phyloP scores from a whole-genome alignment of 2,797 vertebrate genomes.

The Coregonus suidteri region DNA sequence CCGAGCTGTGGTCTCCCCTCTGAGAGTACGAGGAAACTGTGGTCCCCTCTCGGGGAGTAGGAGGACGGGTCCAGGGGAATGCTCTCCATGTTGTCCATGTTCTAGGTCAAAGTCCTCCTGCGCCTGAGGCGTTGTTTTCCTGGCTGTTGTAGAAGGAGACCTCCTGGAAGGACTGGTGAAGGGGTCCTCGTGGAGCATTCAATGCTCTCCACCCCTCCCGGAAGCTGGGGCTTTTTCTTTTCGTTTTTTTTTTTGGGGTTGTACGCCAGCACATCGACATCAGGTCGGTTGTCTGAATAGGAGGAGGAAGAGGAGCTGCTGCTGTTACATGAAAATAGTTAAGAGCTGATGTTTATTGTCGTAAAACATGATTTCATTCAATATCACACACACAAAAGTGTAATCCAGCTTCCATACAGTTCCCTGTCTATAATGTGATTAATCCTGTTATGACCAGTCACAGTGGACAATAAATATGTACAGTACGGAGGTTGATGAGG shows the following conservation, averaged over 20 bases:
- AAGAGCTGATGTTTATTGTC: too few relatives aligned
- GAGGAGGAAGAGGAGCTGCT: too few relatives aligned
- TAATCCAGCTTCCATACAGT: too few relatives aligned
- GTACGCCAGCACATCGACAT: constrained; percentile 98
- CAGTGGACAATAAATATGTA: too few relatives aligned
- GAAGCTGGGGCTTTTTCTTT: too few relatives aligned
- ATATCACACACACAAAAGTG: too few relatives aligned
- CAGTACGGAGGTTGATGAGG: not conserved
- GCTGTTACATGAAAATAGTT: too few relatives aligned
- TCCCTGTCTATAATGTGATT: too few relatives aligned
- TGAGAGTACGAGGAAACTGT: constrained; percentile 85
- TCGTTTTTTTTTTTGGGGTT: too few relatives aligned
- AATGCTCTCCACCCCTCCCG: constrained; percentile 93
- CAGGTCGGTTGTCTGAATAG: constrained; percentile 83
- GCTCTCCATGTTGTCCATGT: constrained; percentile 94
- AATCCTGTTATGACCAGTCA: too few relatives aligned
- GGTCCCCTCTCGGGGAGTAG: constrained; percentile 83
- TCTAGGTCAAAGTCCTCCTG: constrained; percentile 91
- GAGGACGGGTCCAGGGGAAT: constrained; percentile 92
- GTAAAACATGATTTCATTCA: too few relatives aligned
- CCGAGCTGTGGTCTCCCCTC: constrained; percentile 78
- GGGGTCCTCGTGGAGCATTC: constrained; percentile 92
- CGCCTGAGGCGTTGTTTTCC: constrained; percentile 93
- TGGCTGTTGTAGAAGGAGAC: constrained; percentile 96
- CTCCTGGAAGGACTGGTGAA: constrained; percentile 89